Evolutionary conservation across 2,113 vertebrate genomes (phyloP).

Genomic region (Picathartes gymnocephalus): DNA sequence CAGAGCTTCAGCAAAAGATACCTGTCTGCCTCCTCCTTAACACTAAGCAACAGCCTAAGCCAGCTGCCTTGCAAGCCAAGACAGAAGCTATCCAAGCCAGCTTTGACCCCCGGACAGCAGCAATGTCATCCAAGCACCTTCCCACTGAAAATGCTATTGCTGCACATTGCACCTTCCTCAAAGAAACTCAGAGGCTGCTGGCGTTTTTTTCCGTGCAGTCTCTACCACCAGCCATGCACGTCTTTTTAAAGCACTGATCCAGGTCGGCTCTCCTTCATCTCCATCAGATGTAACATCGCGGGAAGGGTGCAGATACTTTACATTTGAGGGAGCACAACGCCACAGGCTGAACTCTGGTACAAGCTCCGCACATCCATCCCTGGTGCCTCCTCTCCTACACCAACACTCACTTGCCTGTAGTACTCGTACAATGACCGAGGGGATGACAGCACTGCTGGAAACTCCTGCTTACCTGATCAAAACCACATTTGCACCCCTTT

Average conservation of each 20-base stretch:
- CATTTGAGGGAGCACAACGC: background rate
- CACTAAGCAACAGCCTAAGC: background rate
- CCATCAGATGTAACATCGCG: background rate
- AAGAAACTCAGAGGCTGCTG: background rate
- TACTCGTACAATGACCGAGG: background rate
- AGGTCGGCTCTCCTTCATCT: background rate
- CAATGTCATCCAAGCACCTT: conserved; percentile 22
- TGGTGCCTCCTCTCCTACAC: background rate
- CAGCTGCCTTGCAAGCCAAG: background rate
- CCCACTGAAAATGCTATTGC: background rate
- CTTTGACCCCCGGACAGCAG: background rate
- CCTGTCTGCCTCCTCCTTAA: background rate
- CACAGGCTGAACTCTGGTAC: conserved; percentile 13
- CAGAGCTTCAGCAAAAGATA: background rate
- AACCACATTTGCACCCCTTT: conserved; percentile 15
- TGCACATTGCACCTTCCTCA: background rate
- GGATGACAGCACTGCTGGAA: conserved; percentile 18
- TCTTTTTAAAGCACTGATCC: background rate
- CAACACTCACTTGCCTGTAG: background rate
- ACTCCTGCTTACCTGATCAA: conserved; percentile 18
- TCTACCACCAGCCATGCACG: background rate
- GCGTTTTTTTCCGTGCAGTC: background rate
- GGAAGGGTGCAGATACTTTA: background rate
- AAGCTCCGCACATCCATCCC: background rate
- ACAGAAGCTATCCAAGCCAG: background rate